These are phyloP conservation scores for Pachycephus smyrnensis DNA, from an alignment of 2,888 invertebrate species.

Conservation along the genomic window DNA sequence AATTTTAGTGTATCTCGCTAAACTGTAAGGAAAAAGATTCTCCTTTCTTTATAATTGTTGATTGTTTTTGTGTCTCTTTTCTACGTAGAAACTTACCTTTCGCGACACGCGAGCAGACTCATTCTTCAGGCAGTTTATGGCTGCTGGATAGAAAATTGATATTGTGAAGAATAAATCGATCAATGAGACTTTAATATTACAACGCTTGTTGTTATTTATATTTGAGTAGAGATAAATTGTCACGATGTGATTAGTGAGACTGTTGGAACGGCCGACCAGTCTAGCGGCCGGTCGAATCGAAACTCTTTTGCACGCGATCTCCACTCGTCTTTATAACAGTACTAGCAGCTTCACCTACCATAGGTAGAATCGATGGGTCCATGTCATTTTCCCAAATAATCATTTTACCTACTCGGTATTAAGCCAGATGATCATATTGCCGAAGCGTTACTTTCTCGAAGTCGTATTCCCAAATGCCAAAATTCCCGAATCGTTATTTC, in stretches of 20 bases:
- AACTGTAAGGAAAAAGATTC: neutral
- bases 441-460: neutral
- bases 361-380: neutral
- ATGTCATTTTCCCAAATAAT: neutral
- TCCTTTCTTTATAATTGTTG: neutral
- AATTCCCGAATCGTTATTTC: neutral
- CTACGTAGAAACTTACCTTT: neutral
- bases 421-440: neutral
- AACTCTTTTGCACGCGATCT: neutral
- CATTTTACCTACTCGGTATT: neutral
- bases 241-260: neutral
- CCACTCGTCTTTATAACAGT: neutral
- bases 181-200: neutral
- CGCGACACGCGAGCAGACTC: neutral
- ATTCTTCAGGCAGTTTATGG: neutral
- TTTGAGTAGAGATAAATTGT: neutral
- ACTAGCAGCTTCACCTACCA: neutral
- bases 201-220: no score
- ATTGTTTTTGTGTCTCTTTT: neutral
- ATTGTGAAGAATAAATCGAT: neutral
- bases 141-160: neutral
- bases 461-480: neutral
- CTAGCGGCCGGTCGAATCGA: neutral
- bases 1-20: no score
- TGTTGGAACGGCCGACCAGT: neutral